phyloP scores from a whole-genome alignment of 2,113 vertebrate species.

The Vireo altiloquus region DNA sequence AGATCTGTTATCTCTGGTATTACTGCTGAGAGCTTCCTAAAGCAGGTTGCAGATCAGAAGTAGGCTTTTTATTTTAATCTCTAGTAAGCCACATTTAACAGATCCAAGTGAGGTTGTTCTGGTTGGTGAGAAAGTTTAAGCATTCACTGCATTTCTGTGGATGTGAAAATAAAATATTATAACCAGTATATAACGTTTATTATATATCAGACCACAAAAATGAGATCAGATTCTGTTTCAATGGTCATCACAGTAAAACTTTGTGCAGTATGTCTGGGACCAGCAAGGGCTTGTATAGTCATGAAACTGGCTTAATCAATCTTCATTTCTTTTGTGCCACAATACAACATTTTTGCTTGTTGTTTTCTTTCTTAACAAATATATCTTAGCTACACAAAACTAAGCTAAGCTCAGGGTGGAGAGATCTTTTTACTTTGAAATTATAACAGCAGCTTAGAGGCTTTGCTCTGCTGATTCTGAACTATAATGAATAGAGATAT shows the following conservation, averaged over 20 bases:
- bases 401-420: neutral
- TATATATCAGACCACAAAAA: neutral
- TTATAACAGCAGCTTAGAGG: neutral
- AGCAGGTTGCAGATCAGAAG: neutral
- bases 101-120: neutral
- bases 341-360: neutral
- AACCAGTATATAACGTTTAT: neutral
- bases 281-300: neutral
- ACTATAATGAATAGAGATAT: constrained; percentile 1
- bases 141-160: neutral
- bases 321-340: neutral
- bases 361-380: neutral
- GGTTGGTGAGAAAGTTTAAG: neutral
- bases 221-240: neutral
- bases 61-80: neutral
- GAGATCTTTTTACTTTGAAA: neutral
- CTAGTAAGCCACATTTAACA: neutral
- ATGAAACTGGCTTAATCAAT: neutral
- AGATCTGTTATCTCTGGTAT: neutral
- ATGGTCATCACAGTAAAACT: neutral
- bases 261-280: neutral
- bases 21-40: neutral
- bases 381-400: neutral
- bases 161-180: constrained; percentile 6
- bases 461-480: constrained; percentile 8